Conservation (phyloP, 2,113 vertebrate genomes). For the Protobothrops flavoviridis region DNA sequence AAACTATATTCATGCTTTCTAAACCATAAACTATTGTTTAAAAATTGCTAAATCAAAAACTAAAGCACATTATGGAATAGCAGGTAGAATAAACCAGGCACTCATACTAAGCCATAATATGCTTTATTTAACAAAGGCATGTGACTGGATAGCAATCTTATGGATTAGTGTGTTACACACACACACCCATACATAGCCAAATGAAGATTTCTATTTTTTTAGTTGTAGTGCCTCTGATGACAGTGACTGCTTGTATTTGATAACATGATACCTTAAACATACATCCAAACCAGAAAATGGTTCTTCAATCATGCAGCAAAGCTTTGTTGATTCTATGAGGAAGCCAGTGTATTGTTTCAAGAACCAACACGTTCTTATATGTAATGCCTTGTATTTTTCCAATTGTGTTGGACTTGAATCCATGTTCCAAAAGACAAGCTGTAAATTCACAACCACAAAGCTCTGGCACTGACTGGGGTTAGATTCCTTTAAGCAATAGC, state of each 20-base stretch:
- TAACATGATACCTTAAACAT: neutral
- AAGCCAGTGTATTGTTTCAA: neutral
- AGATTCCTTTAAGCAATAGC: neutral
- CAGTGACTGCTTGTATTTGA: neutral
- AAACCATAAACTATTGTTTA: no score
- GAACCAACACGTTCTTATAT: neutral
- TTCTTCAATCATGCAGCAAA: neutral
- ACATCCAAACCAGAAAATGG: no score
- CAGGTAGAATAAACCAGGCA: no score
- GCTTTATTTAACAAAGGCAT: no score
- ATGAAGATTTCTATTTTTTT: neutral
- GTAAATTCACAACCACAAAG: neutral
- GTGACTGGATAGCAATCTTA: no score
- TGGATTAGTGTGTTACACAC: no score
- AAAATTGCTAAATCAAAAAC: no score
- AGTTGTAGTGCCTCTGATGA: neutral
- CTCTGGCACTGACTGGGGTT: neutral
- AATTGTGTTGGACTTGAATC: neutral
- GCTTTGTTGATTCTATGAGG: neutral
- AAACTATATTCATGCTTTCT: no score
- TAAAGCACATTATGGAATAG: no score
- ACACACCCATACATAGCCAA: neutral
- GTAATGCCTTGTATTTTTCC: no score
- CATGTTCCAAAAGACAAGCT: neutral
- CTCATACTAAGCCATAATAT: no score